Evolutionary conservation across 2,888 invertebrate species (phyloP), one percentile per base, ranked within the genome.

Genomic region (Odontocerum albicorne): DNA sequence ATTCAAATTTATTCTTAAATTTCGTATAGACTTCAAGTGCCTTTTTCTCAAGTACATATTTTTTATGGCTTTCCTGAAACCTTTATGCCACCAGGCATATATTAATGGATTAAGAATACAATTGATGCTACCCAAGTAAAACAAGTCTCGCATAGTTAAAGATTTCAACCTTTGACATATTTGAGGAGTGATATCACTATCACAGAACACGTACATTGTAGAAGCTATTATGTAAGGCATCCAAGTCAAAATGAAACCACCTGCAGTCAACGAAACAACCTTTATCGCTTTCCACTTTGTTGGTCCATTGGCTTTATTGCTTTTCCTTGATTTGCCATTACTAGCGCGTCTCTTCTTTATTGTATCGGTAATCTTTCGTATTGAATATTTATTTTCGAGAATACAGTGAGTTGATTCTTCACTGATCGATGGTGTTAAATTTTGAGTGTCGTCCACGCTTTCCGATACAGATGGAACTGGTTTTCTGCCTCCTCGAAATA

Each of bases 221-320:
- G 79, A 78, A 2, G 75, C 71, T 13, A 83, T 66, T 61, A 84
- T 84, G 63, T 80, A 84, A 1, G 85, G 85, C 60, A 77, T 70
- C 85, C 85, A 85, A 0, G 85, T 83, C 3, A 81, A 63, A 59
- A 84, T 67, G 63, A 84, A 82, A 63, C 82, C 79, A 1, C 80
- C 79, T 1, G 82, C 79, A 13, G 85, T 84, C 7, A 84, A 73
- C 65, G 82, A 66, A 0, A 85, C 84, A 13, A 85, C 76, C 62
- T 80, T 80, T 3, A 85, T 77, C 0, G 85, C 84, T 63, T 82
- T 79, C 77, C 81, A 82, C 67, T 82, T 83, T 53, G 74, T 79
- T 0, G 77, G 77, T 54, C 45, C 55, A 22, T 32, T 19, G n/a
- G n/a, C n/a, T n/a, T n/a, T n/a, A n/a, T n/a, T n/a, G n/a, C n/a